Percentiles rank a stretch among this genome's conserved stretches.
These are phyloP conservation scores for Oryctes rhinoceros DNA, from an alignment of 1,140 invertebrate genomes.

Conservation along the genomic window DNA sequence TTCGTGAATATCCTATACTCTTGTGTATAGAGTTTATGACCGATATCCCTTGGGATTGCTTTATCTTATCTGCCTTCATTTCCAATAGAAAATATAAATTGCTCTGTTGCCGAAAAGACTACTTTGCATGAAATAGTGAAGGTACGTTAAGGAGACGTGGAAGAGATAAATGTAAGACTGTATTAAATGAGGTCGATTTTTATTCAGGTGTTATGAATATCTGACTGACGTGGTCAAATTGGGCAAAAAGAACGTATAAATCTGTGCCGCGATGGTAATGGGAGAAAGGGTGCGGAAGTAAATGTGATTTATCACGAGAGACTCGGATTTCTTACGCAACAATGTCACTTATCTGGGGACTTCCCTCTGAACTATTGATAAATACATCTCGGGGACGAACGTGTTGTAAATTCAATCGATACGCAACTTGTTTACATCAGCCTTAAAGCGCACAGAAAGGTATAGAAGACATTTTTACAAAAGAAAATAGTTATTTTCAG, in stretches of 20 bases:
- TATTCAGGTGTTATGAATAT: constrained; percentile 41
- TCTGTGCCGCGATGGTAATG: constrained; percentile 48
- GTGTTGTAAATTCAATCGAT: constrained; percentile 1
- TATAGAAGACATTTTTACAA: too few relatives aligned
- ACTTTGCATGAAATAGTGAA: not conserved
- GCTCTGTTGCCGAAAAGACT: not conserved
- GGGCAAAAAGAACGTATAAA: constrained; percentile 48
- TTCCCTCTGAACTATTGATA: not conserved
- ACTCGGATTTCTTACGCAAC: not conserved
- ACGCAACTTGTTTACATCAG: not conserved
- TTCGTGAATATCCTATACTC: too few relatives aligned
- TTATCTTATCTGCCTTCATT: too few relatives aligned
- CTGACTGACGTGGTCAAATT: constrained; percentile 47
- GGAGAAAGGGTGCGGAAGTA: constrained; percentile 39
- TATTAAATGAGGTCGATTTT: constrained; percentile 39
- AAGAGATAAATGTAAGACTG: constrained; percentile 27
- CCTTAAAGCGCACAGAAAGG: not conserved
- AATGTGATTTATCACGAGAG: constrained; percentile 27
- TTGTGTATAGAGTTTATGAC: too few relatives aligned
- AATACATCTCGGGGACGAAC: not conserved
- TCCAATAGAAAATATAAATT: too few relatives aligned
- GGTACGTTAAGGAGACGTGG: not conserved
- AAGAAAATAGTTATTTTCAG: too few relatives aligned
- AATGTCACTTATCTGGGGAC: not conserved
- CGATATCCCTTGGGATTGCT: too few relatives aligned